Base-by-base conservation (phyloP, 92 coral and sea anemone species). In the Siderastrea siderea region DNA sequence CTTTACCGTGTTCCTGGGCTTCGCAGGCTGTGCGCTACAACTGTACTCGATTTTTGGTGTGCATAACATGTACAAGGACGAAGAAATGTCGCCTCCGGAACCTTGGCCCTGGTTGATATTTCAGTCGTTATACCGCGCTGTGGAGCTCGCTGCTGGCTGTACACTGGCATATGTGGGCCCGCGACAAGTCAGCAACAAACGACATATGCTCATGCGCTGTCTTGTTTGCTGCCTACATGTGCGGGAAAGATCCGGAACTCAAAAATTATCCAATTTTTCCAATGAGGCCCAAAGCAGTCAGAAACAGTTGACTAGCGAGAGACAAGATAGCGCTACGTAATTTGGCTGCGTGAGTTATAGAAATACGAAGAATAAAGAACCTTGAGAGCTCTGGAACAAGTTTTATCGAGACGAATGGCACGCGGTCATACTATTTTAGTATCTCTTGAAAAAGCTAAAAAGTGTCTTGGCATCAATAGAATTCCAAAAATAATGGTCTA, bases 121-220 rank as follows among this genome's bases (percentile, higher is more conserved):
- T 69, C 95, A 93, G 63, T 57, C 96, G 38, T 46, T 91, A 6
- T 93, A 85, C 77, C 98, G 98, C 50, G 51, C 79, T 6, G 96
- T 95, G 5, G 98, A 95, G 48, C 66, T 95, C 44, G 77, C 83
- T 2, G 96, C 96, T 43, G 93, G 89, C 6, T 84, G 96, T 7
- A 95, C 98, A 5, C 79, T 95, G 93, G 94, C 93, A 8, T 95
- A 95, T 38, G 98, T 95, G 48, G 79, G 95, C 75, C 93, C 93
- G 62, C 89, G 95, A 64, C 98, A 95, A 52, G 91, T 64, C 60
- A 38, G 79, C 54, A 16, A 44, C 4, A 62, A 19, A 3, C 59
- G 62, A 13, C 68, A 46, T 11, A 48, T 19, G 15, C 7, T 71
- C 48, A 82, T 45, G 19, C 70, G 78, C 69, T 82, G 75, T 71